phyloP scores from a whole-genome alignment of 2,113 vertebrate genomes.

The Sapajus apella region DNA sequence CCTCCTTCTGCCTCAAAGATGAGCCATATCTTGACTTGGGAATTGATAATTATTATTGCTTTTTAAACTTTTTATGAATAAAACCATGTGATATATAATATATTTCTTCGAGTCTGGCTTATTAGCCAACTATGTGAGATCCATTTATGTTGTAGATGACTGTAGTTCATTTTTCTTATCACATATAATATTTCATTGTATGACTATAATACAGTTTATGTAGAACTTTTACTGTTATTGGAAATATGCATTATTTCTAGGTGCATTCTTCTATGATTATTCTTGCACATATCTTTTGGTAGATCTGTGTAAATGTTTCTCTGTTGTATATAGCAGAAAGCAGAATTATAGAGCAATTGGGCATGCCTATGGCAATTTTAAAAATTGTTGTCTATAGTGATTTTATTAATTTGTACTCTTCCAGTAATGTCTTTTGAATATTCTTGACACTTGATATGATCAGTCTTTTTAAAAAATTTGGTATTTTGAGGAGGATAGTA shows the following conservation, averaged over 20 bases:
- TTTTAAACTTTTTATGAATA: not conserved
- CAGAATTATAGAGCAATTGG: not conserved
- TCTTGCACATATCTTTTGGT: not conserved
- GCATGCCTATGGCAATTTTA: no score
- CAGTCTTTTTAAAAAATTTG: not conserved
- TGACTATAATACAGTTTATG: not conserved
- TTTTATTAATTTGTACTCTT: not conserved
- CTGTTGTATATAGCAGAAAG: not conserved
- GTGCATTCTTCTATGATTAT: not conserved
- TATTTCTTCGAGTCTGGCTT: not conserved
- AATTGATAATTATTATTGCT: not conserved
- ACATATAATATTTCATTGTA: not conserved
- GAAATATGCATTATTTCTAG: not conserved
- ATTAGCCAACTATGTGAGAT: not conserved
- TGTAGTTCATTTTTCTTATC: not conserved
- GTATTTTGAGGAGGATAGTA: not conserved
- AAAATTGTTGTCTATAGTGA: not conserved
- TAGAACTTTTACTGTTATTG: not conserved
- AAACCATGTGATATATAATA: not conserved
- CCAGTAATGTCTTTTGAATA: not conserved
- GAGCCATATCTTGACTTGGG: not conserved
- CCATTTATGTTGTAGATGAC: no score
- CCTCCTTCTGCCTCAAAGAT: not conserved
- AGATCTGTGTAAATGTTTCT: not conserved
- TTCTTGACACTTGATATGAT: not conserved